Evolutionary conservation across 2,113 vertebrate genomes (phyloP), one percentile per base, ranked within the genome.

Genomic region (Nothoprocta pentlandii): DNA sequence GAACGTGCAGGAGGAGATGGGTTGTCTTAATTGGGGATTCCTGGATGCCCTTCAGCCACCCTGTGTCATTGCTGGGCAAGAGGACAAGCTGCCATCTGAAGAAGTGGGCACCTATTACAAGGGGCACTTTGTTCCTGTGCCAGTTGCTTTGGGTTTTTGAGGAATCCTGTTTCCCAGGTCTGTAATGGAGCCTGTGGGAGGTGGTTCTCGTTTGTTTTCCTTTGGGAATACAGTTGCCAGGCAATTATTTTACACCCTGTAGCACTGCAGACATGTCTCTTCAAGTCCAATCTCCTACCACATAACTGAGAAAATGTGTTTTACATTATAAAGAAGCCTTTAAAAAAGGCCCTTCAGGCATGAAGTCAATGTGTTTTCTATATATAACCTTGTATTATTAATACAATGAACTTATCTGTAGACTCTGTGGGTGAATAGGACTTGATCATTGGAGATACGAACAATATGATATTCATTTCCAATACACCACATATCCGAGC

Each of bases 191-290:
- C 51, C 62, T 84, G 44, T 79, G 84, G 85, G 90, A 93, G 78
- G 82, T 0, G 15, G 54, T 64, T 85, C 5, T 58, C 2, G 0
- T 97, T 85, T 95, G 92, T 95, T 94, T 93, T 95, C 93, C 91
- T 92, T 78, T 64, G 94, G 96, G 94, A 95, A 80, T 22, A 6
- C 67, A 93, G 93, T 96, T 96, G 51, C 85, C 69, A 32, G 71
- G 96, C 96, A 97, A 97, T 97, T 97, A 97, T 97, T 97, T 97
- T 94, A 93, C 92, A 96, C 96, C 97, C 96, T 51, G 73, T 95
- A 96, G 97, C 97, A 69, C 73, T 91, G 80, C 63, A 85, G 91
- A 79, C 92, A 32, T 81, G 74, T 90, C 92, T 96, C 91, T 93
- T 97, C 94, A 95, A 92, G 94, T 96, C 91, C 66, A 1, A 34